Evolutionary conservation across 2,797 vertebrate species (phyloP).

Genomic region (Setipinna tenuifilis): DNA sequence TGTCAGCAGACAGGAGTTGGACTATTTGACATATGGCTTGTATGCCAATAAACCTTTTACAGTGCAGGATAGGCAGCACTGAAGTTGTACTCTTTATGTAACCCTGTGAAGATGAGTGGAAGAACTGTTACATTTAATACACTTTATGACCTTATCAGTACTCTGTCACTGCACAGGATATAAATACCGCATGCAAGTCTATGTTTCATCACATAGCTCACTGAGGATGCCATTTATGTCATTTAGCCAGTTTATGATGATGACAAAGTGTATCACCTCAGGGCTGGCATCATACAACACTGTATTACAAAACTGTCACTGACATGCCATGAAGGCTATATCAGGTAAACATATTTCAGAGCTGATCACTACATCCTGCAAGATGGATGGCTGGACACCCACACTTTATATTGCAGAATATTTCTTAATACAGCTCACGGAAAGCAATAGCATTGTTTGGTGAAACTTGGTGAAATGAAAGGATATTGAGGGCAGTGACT

Average conservation of each 20-base stretch:
- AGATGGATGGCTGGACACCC: background rate
- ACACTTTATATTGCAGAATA: constrained; percentile 2
- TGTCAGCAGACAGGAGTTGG: background rate
- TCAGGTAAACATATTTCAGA: constrained; percentile 18
- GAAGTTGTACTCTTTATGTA: constrained; percentile 8
- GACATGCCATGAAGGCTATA: background rate
- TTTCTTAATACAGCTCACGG: background rate
- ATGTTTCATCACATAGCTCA: background rate
- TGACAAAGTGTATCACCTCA: constrained; percentile 6
- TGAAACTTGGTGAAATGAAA: background rate
- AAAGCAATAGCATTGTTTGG: background rate
- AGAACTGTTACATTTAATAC: background rate
- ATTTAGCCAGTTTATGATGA: constrained; percentile 6
- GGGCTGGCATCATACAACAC: background rate
- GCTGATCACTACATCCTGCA: background rate
- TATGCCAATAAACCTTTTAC: background rate
- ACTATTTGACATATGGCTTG: background rate
- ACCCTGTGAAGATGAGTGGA: background rate
- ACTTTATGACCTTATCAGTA: constrained; percentile 12
- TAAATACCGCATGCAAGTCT: constrained; percentile 13
- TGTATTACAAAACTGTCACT: background rate
- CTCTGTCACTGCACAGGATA: background rate
- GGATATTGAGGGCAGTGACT: constrained; percentile 23
- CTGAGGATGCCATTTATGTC: background rate
- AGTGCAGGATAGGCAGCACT: background rate